Base-by-base conservation (phyloP, 2,888 invertebrate genomes). In the Steromphala cineraria region DNA sequence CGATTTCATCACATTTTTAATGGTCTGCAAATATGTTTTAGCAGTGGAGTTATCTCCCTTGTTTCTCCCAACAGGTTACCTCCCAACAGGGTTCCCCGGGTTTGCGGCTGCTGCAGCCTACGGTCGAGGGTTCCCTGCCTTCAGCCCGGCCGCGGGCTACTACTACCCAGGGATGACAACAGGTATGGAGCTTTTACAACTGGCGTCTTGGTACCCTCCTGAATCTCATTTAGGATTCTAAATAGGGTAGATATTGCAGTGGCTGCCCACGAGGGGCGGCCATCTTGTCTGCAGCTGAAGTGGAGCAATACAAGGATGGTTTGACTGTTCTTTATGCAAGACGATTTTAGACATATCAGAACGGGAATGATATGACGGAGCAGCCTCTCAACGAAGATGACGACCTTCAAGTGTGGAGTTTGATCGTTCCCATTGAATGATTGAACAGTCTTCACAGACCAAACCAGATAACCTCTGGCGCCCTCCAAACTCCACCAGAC, bases 151-250 rank as follows among this genome's bases (percentile, higher is more conserved):
- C 4, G 89, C 90, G 31, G 90, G 91, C 80, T 91, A 90, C 84
- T 91, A 90, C 83, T 90, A 90, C 81, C 90, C 91, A 89, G 88
- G 88, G 82, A 78, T 78, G 78, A 71, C 71, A 2, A 71, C 71
- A 71, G 86, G 85, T 89, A 89, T 90, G 90, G 90, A 91, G 88
- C 87, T 90, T 78, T 89, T 91, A 86, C 90, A 91, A 87, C 87
- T 90, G 88, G 90, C 86, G 46, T 86, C 85, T 67, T 86, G 86
- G 86, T 86, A 85, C 76, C 86, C 86, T 24, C 86, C 86, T 24
- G 86, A 86, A 75, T 81, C 85, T 56, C 85, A 84, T 78, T 83
- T 86, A 82, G 86, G 86, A 81, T 86, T 86, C 82, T 86, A 85
- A 83, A 52, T 67, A 24, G 28, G 71, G 71, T 36, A 40, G 71